Evolutionary conservation across 2,797 vertebrate genomes (phyloP).

Genomic region (Eulemur albifrons): DNA sequence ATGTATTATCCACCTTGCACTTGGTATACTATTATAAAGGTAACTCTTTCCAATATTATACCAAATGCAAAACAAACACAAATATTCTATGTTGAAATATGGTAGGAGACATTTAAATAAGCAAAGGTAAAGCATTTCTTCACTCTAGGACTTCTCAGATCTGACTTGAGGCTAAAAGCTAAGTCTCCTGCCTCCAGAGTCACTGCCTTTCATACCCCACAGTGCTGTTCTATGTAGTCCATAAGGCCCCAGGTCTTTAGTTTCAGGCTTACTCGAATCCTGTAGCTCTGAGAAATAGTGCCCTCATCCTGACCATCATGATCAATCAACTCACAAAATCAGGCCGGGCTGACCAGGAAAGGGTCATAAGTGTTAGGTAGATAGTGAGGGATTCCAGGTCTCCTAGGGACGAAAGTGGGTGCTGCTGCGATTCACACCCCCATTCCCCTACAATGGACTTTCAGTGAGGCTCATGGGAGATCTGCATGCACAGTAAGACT

Average conservation of each 20-base stretch:
- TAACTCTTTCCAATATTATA: not conserved
- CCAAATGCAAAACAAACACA: not conserved
- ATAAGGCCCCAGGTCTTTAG: rapidly evolving
- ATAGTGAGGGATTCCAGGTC: too few relatives aligned
- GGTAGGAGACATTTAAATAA: not conserved
- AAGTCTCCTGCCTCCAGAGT: not conserved
- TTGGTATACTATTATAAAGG: not conserved
- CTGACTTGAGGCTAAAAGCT: not conserved
- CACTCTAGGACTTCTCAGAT: not conserved
- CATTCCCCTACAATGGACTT: too few relatives aligned
- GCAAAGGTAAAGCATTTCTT: not conserved
- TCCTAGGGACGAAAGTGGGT: too few relatives aligned
- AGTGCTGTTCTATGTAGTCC: not conserved
- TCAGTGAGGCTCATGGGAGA: too few relatives aligned
- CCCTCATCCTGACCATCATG: not conserved
- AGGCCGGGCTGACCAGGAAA: not conserved
- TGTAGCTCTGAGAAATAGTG: not conserved
- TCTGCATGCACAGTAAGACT: too few relatives aligned
- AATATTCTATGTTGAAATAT: not conserved
- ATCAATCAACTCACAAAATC: not conserved
- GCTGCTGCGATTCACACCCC: too few relatives aligned
- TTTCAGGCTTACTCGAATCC: not conserved
- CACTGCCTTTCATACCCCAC: not conserved
- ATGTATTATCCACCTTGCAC: not conserved
- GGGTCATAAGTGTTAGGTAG: not conserved